These are phyloP conservation scores for Agapetus fuscipes DNA, from an alignment of 2,888 invertebrate genomes.

Conservation along the genomic window DNA sequence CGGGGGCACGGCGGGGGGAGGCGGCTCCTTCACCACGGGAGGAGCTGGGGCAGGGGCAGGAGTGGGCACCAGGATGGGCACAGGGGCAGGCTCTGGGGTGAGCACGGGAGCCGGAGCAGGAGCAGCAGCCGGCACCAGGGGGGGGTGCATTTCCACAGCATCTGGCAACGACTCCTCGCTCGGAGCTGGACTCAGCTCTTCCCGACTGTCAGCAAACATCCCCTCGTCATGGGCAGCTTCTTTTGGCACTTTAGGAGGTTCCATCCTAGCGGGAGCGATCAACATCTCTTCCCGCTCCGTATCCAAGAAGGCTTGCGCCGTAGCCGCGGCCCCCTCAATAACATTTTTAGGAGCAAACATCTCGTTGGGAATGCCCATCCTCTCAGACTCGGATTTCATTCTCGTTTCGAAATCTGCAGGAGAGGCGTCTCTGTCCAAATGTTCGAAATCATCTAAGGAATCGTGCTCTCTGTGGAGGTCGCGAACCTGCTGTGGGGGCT, in stretches of 20 bases:
- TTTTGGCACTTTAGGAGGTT: slow-evolving; percentile 18
- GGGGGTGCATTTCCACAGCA: slow-evolving; percentile 19
- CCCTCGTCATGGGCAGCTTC: slow-evolving; percentile 23
- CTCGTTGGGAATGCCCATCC: neutral
- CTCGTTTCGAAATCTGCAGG: slow-evolving; percentile 26
- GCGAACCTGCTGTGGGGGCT: slow-evolving; percentile 24
- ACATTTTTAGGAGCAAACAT: slow-evolving; percentile 2
- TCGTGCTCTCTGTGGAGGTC: slow-evolving; percentile 52
- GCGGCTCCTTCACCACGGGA: slow-evolving; percentile 10
- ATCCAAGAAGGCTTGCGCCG: slow-evolving; percentile 37
- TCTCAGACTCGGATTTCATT: slow-evolving; percentile 5
- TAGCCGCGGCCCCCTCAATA: slow-evolving; percentile 4
- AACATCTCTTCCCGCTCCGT: slow-evolving; percentile 41
- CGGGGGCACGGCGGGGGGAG: slow-evolving; percentile 5
- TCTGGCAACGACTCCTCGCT: slow-evolving; percentile 13
- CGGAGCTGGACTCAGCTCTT: slow-evolving; percentile 18
- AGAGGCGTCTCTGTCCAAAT: slow-evolving; percentile 53
- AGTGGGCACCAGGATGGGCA: slow-evolving; percentile 18
- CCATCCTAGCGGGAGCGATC: slow-evolving; percentile 32
- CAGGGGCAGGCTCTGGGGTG: slow-evolving; percentile 21
- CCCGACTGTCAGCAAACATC: slow-evolving; percentile 16
- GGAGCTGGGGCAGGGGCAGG: slow-evolving; percentile 11
- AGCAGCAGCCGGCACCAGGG: slow-evolving; percentile 24
- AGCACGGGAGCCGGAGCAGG: slow-evolving; percentile 24
- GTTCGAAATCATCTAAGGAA: slow-evolving; percentile 66